A percentile compares a stretch with the other conserved stretches of the same genome.
These are phyloP conservation scores for Sacculina carcini DNA, from an alignment of 2,888 invertebrate genomes.

Conservation along the genomic window DNA sequence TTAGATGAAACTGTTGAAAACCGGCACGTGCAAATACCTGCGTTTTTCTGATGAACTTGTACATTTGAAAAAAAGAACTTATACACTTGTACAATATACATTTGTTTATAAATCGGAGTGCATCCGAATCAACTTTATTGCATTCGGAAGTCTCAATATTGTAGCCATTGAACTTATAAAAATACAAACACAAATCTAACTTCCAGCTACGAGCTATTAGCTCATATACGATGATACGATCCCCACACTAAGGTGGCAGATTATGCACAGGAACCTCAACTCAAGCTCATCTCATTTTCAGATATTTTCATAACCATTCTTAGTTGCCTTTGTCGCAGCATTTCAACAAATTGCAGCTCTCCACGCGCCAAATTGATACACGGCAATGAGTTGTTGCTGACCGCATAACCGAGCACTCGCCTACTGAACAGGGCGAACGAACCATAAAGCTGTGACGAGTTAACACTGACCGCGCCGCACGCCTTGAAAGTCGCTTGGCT, in stretches of 20 bases:
- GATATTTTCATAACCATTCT: too few species aligned
- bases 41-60: too few species aligned
- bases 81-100: conserved; percentile 1
- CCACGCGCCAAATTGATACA: neutral
- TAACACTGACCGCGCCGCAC: neutral
- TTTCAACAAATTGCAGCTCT: neutral
- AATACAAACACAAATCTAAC: neutral
- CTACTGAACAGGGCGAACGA: neutral
- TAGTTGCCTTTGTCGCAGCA: neutral
- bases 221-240: neutral
- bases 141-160: neutral
- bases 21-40: too few species aligned
- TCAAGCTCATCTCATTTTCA: too few species aligned
- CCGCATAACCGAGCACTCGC: neutral
- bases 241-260: neutral
- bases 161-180: neutral
- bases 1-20: too few species aligned
- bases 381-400: neutral
- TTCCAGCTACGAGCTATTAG: too few species aligned
- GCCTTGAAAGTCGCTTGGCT: neutral
- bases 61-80: neutral
- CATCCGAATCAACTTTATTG: neutral
- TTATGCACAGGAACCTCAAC: neutral
- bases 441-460: neutral
- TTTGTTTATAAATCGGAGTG: neutral